These are phyloP conservation scores for Drosophila malerkotliana DNA, from an alignment of 1,140 invertebrate genomes.

Conservation along the genomic window DNA sequence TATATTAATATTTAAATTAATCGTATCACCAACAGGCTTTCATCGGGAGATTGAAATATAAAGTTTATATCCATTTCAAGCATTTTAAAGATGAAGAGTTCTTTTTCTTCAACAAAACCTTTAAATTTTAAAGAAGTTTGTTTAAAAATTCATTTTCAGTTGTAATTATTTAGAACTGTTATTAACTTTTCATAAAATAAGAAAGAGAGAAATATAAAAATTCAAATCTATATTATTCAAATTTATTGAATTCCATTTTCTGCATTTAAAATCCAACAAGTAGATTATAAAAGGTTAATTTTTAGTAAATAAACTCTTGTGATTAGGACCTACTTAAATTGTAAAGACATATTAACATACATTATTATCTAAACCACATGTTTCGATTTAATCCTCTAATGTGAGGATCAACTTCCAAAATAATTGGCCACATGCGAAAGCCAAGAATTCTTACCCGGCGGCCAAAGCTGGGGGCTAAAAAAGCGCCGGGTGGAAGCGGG, in stretches of 20 bases:
- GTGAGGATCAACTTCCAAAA: conserved; percentile 30
- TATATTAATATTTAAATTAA: too few species aligned
- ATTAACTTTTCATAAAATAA: too few species aligned
- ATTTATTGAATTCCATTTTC: background rate
- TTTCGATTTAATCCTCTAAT: background rate
- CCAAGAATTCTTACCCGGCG: conserved; percentile 43
- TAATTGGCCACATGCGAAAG: conserved; percentile 75
- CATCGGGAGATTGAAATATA: too few species aligned
- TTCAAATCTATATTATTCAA: background rate
- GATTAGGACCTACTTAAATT: background rate
- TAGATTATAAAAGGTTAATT: too few species aligned
- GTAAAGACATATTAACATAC: background rate
- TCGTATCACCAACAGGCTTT: too few species aligned
- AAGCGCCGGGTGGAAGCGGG: conserved; percentile 1
- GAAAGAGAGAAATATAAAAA: too few species aligned
- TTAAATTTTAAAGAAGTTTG: too few species aligned
- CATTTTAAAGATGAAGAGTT: too few species aligned
- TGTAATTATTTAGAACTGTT: too few species aligned
- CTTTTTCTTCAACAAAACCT: too few species aligned
- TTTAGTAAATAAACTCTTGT: background rate
- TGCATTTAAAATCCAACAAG: background rate
- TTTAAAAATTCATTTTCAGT: too few species aligned
- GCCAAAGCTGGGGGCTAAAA: conserved; percentile 13
- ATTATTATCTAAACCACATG: background rate
- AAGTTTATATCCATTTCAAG: too few species aligned